Percentiles rank a stretch among this genome's conserved stretches.
Evolutionary conservation across 1,140 invertebrate species (phyloP).

Genomic region (Triops longicaudatus): DNA sequence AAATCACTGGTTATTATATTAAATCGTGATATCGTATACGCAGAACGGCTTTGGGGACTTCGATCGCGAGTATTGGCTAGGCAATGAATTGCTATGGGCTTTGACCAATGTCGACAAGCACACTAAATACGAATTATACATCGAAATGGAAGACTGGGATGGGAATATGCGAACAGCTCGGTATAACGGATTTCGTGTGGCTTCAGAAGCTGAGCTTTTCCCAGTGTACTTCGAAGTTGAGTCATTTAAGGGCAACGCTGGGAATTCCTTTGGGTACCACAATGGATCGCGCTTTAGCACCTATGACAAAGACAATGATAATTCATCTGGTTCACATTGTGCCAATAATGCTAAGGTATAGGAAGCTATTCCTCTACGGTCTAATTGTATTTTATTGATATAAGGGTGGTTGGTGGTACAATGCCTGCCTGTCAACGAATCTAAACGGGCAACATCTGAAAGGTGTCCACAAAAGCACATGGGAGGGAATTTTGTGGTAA

Average conservation of each 20-base stretch:
- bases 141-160: neutral
- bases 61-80: neutral
- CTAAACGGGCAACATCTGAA: neutral
- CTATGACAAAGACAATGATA: constrained; percentile 49
- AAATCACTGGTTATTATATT: neutral
- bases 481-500: neutral
- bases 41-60: neutral
- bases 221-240: constrained; percentile 40
- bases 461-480: neutral
- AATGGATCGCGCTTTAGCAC: constrained; percentile 51
- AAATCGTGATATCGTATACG: neutral
- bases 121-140: neutral
- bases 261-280: constrained; percentile 50
- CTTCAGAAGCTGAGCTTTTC: constrained; percentile 45
- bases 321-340: constrained; percentile 36
- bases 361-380: neutral
- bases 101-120: neutral
- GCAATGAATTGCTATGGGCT: neutral
- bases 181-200: constrained; percentile 36
- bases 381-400: neutral
- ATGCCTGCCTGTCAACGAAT: neutral
- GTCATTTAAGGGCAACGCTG: constrained; percentile 46
- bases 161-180: neutral
- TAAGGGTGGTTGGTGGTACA: constrained; percentile 4
- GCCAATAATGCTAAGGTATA: neutral